These are phyloP conservation scores for Toxostoma redivivum DNA, from an alignment of 2,113 vertebrate genomes.

Conservation along the genomic window DNA sequence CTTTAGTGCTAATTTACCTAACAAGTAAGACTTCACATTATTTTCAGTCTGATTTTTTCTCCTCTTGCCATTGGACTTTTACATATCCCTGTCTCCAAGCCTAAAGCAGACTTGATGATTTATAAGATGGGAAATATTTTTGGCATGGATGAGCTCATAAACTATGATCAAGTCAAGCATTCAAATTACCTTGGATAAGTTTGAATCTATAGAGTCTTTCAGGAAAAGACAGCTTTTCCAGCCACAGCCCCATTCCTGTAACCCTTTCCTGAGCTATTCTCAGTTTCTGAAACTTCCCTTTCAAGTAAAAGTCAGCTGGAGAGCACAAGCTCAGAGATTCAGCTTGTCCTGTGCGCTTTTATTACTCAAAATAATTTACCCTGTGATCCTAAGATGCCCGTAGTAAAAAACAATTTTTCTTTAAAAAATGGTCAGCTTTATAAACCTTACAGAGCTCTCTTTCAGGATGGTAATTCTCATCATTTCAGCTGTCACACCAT, in stretches of 20 bases:
- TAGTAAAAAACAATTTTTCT: not conserved
- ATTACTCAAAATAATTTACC: not conserved
- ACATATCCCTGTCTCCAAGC: not conserved
- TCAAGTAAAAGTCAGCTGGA: not conserved
- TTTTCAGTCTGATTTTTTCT: not conserved
- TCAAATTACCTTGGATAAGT: not conserved
- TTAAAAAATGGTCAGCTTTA: not conserved
- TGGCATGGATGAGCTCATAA: not conserved
- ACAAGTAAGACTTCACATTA: not conserved
- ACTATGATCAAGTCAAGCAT: not conserved
- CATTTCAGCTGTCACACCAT: not conserved
- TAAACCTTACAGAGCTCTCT: not conserved
- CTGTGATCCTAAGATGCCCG: not conserved
- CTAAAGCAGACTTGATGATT: not conserved
- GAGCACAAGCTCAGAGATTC: not conserved
- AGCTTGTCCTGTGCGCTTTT: not conserved
- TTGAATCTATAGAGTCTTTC: not conserved
- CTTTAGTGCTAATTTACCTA: not conserved
- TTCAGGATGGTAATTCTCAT: not conserved
- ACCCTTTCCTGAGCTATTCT: not conserved
- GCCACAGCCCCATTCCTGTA: not conserved
- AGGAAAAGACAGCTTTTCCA: not conserved
- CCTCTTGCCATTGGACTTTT: not conserved
- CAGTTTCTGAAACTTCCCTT: not conserved
- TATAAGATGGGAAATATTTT: conserved; percentile 11